Conservation (phyloP, 2,888 invertebrate genomes). For the Caenorhabditis wallacei region DNA sequence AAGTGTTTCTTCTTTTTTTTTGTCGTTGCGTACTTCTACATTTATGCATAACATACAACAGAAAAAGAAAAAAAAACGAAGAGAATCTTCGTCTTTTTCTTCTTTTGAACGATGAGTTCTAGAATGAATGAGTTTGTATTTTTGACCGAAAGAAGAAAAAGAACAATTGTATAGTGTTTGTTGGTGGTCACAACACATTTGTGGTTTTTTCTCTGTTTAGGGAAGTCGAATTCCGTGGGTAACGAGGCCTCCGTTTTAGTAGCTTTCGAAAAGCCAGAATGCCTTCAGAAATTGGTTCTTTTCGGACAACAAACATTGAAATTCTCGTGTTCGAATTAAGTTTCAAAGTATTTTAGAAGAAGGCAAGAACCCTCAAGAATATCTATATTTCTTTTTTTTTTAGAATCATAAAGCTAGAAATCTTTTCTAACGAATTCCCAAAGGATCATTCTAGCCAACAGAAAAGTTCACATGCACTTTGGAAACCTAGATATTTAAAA, state of each 20-base stretch:
- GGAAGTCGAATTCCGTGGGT: conserved; percentile 47
- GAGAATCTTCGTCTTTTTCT: no score
- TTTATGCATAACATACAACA: conserved; percentile 59
- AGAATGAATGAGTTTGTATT: conserved; percentile 19
- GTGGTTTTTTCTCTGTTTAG: conserved; percentile 19
- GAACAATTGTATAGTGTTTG: conserved; percentile 45
- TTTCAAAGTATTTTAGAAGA: no score
- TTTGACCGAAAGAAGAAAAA: conserved; percentile 26
- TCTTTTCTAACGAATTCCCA: no score
- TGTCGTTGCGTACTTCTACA: conserved; percentile 10
- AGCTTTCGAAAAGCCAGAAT: neutral
- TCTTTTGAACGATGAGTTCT: conserved; percentile 49
- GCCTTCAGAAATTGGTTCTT: conserved; percentile 35
- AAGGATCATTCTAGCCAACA: no score
- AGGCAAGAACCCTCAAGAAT: no score
- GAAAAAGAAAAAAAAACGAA: conserved; percentile 13
- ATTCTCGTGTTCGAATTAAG: neutral
- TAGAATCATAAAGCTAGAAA: no score
- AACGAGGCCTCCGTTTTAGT: conserved; percentile 31
- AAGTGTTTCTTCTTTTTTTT: conserved; percentile 48
- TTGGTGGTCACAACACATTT: conserved; percentile 37
- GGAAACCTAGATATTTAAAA: no score
- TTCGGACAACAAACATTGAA: neutral
- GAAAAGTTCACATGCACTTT: no score
- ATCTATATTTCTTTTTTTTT: no score